Base-by-base conservation (phyloP, 2,888 invertebrate species). In the Cecidostiba fungosa region DNA sequence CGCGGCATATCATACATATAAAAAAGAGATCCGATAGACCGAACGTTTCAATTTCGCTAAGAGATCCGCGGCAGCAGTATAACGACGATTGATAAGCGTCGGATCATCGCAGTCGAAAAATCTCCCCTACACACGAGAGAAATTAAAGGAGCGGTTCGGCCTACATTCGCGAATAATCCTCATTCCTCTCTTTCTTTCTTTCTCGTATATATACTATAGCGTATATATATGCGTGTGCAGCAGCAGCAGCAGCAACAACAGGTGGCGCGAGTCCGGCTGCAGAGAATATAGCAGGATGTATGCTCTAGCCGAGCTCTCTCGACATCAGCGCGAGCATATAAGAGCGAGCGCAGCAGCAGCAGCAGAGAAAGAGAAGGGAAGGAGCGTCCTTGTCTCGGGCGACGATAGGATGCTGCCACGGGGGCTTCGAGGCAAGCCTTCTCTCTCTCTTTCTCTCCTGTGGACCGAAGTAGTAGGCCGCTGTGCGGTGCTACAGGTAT, bases 331-430 rank as follows among this genome's bases (percentile, higher is more conserved):
- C 39, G 29, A 39, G 19, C 19, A 54, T 32, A 10, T 36, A 77
- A 77, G 23, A 69, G 19, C 19, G 29, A 29, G 39, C 43, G 43
- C 47, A 47, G 50, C 39, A n/a, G 16, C 16, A 69, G 69, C 16
- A 36, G 23, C 3, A 26, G 70, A n/a, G 36, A 23, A 14, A 78
- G 66, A 43, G 43, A 50, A n/a, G 5, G 70, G 32, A n/a, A 50
- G 54, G 23, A 43, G 80, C 70, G 66, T 78, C 80, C 70, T 54
- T 79, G 79, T 72, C 80, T 72, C 32, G 59, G 50, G 69, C 69
- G 69, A 43, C 78, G 78, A 79, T 70, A 80, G 80, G 80, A 80
- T 72, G 80, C 80, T 80, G 80, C 80, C 69, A 70, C 23, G 16
- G 79, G 70, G 79, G 70, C 80, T 36, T 23, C 43, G 39, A 43